Evolutionary conservation across 2,888 invertebrate genomes (phyloP).

Genomic region (Adelphocoris suturalis): DNA sequence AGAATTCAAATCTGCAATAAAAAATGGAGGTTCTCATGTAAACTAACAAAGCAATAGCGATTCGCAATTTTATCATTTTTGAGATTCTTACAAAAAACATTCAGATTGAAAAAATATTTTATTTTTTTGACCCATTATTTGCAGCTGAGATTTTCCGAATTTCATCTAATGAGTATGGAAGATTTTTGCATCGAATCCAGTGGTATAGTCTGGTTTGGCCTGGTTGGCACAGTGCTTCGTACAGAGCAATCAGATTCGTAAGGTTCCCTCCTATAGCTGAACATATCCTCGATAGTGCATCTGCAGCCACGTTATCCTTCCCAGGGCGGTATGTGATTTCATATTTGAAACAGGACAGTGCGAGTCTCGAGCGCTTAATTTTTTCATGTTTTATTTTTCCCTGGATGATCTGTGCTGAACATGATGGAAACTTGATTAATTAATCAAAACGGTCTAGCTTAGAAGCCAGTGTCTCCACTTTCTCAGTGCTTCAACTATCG

Average conservation of each 20-base stretch:
- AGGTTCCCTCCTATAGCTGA: background rate
- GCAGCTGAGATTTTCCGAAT: background rate
- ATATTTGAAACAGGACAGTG: background rate
- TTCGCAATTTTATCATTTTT: too few species aligned
- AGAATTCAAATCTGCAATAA: too few species aligned
- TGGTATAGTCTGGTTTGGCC: background rate
- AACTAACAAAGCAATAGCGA: too few species aligned
- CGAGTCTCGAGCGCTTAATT: background rate
- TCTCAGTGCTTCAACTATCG: background rate
- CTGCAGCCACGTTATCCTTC: background rate
- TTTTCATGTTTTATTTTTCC: background rate
- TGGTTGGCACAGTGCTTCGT: background rate
- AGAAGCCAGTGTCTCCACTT: constrained; percentile 21
- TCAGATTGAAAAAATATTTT: too few species aligned
- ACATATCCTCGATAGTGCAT: background rate
- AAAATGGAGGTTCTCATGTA: too few species aligned
- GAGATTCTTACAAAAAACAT: too few species aligned
- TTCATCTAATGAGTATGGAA: background rate
- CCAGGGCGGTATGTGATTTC: background rate
- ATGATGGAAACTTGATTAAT: constrained; percentile 8
- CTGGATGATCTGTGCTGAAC: background rate
- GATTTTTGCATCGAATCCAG: background rate
- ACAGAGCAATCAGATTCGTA: background rate
- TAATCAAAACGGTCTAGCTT: background rate
- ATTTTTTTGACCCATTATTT: too few species aligned